A percentile compares a stretch with the other conserved stretches of the same genome.
Evolutionary conservation across 2,113 vertebrate genomes (phyloP).

Genomic region (Passerina amoena): DNA sequence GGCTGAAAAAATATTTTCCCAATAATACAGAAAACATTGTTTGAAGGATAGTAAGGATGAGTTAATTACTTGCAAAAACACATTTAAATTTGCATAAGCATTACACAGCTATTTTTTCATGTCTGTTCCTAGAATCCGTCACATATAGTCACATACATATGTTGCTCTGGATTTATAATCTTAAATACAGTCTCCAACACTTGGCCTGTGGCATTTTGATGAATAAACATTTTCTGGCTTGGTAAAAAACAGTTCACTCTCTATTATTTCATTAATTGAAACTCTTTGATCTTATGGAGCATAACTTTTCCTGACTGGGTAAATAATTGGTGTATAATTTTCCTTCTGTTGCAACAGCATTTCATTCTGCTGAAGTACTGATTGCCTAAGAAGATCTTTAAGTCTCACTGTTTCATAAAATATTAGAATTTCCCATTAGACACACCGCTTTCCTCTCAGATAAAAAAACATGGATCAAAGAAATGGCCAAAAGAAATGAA

Average conservation of each 20-base stretch:
- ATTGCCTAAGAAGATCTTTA: constrained; percentile 26
- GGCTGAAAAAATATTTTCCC: background rate
- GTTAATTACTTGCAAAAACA: background rate
- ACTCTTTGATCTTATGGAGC: constrained; percentile 17
- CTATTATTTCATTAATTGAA: constrained; percentile 22
- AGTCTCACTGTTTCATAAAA: constrained; percentile 11
- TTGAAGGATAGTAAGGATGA: constrained; percentile 14
- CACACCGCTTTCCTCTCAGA: background rate
- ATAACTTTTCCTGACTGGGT: constrained; percentile 20
- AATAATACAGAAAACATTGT: background rate
- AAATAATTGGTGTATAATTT: constrained; percentile 49
- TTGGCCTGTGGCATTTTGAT: background rate
- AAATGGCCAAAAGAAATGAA: constrained; percentile 43
- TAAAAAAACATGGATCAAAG: constrained; percentile 41
- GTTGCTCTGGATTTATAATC: background rate
- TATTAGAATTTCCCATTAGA: constrained; percentile 19
- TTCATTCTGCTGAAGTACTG: constrained; percentile 35
- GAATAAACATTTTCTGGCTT: background rate
- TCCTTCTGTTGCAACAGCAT: constrained; percentile 3
- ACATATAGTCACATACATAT: background rate
- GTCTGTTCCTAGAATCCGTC: background rate
- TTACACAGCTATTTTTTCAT: background rate
- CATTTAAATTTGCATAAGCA: background rate
- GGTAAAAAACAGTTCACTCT: background rate
- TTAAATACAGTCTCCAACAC: background rate